These are phyloP conservation scores for Anthoptus insignis DNA, from an alignment of 2,888 invertebrate genomes.

Conservation along the genomic window DNA sequence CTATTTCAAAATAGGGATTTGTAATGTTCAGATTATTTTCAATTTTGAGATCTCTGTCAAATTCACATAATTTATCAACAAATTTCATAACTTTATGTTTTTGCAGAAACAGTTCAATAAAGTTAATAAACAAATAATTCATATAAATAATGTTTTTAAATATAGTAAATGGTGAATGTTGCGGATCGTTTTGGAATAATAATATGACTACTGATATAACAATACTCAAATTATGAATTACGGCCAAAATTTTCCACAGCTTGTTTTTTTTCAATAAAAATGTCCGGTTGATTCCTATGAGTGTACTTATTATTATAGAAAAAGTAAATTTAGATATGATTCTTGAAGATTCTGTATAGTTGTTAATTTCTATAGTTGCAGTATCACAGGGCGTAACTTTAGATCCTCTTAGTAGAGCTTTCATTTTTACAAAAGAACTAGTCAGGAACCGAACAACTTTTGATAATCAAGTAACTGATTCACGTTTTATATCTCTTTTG, in stretches of 20 bases:
- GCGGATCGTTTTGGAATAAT: not conserved
- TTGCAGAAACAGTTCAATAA: constrained; percentile 54
- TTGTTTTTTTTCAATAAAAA: constrained; percentile 5
- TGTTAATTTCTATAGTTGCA: not conserved
- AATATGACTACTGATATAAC: not conserved
- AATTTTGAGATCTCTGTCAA: constrained; percentile 63
- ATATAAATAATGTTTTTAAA: constrained; percentile 54
- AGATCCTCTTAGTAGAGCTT: not conserved
- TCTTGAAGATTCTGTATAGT: not conserved
- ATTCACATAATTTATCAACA: too few relatives aligned
- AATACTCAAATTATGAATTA: not conserved
- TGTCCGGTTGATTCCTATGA: constrained; percentile 11
- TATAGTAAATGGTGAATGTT: constrained; percentile 53
- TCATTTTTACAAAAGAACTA: constrained; percentile 1
- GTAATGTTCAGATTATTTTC: constrained; percentile 53
- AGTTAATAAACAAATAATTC: constrained; percentile 59
- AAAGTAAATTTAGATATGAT: constrained; percentile 3
- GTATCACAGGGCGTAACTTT: constrained; percentile 2
- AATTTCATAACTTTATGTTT: constrained; percentile 56
- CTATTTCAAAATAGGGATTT: constrained; percentile 46
- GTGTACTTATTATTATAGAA: not conserved
- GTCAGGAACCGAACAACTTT: too few relatives aligned
- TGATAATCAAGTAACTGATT: too few relatives aligned
- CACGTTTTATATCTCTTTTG: too few relatives aligned
- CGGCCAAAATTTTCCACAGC: not conserved